phyloP scores from a whole-genome alignment of 1,140 invertebrate species.

The Ips nitidus region DNA sequence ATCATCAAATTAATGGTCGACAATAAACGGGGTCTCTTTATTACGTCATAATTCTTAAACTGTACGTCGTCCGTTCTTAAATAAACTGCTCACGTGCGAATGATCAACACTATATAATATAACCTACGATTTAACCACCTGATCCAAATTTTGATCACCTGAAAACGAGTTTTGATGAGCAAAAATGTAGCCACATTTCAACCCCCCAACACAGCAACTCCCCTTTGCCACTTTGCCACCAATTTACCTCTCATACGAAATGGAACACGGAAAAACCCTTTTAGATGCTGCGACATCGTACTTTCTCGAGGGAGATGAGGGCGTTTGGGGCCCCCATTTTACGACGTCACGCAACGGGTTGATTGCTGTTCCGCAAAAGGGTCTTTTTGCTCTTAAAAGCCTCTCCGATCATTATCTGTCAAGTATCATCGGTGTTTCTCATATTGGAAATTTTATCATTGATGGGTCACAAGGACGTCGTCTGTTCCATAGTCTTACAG shows the following conservation, averaged over 20 bases:
- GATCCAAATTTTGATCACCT: too few species aligned
- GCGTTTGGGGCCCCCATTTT: conserved; percentile 24
- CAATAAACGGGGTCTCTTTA: conserved; percentile 25
- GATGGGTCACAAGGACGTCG: not conserved
- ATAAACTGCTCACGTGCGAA: conserved; percentile 18
- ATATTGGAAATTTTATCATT: conserved; percentile 24
- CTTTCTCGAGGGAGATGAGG: conserved; percentile 6
- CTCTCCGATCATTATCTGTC: conserved; percentile 34
- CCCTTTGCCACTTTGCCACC: not conserved
- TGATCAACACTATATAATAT: not conserved
- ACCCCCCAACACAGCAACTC: not conserved
- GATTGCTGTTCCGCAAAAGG: conserved; percentile 36
- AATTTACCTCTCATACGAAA: conserved; percentile 15
- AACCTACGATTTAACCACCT: not conserved
- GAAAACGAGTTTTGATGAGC: too few species aligned
- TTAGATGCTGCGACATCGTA: conserved; percentile 31
- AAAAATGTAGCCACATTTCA: not conserved
- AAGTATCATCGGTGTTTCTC: conserved; percentile 20
- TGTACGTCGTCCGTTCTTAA: conserved; percentile 24
- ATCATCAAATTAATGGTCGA: conserved; percentile 26
- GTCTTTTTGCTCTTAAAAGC: conserved; percentile 29
- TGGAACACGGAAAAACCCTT: conserved; percentile 30
- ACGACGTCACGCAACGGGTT: conserved; percentile 42
- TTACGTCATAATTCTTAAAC: conserved; percentile 29
- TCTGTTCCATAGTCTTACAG: not conserved